A percentile compares a stretch with the other conserved stretches of the same genome.
These are phyloP conservation scores for Pandemis corylana DNA, from an alignment of 2,888 invertebrate genomes.

Conservation along the genomic window DNA sequence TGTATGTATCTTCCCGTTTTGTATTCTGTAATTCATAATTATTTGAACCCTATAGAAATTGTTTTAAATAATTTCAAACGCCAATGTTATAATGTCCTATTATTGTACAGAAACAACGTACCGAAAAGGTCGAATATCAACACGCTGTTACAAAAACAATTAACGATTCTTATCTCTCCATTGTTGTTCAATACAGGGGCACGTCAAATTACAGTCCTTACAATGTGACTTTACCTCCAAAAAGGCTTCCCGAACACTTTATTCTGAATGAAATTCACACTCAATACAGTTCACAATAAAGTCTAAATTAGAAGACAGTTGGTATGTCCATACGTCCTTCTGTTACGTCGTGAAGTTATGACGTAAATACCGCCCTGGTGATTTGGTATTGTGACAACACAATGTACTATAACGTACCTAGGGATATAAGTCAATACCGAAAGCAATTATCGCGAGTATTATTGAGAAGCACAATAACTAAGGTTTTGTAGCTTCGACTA, in stretches of 20 bases:
- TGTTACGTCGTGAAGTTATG: neutral
- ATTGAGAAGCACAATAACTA: too few relatives aligned
- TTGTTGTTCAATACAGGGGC: slow-evolving; percentile 19
- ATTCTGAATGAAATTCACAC: neutral
- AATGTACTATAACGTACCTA: slow-evolving; percentile 4
- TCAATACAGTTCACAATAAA: neutral
- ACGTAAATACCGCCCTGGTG: slow-evolving; percentile 2
- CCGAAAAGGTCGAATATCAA: slow-evolving; percentile 11
- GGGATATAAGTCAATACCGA: slow-evolving; percentile 5
- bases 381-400: slow-evolving; percentile 13
- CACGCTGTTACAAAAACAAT: slow-evolving; percentile 25
- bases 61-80: neutral
- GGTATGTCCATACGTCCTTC: neutral
- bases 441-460: neutral
- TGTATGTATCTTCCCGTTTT: neutral
- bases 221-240: neutral
- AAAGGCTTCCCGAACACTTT: neutral
- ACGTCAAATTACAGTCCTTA: slow-evolving; percentile 21
- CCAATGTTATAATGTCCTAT: neutral
- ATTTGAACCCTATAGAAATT: neutral
- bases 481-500: too few relatives aligned
- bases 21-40: neutral
- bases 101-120: neutral
- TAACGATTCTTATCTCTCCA: slow-evolving; percentile 20
- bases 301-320: neutral